Percentiles rank a stretch among this genome's conserved stretches.
Evolutionary conservation across 1,140 invertebrate genomes (phyloP).

Genomic region (Oryctes rhinoceros): DNA sequence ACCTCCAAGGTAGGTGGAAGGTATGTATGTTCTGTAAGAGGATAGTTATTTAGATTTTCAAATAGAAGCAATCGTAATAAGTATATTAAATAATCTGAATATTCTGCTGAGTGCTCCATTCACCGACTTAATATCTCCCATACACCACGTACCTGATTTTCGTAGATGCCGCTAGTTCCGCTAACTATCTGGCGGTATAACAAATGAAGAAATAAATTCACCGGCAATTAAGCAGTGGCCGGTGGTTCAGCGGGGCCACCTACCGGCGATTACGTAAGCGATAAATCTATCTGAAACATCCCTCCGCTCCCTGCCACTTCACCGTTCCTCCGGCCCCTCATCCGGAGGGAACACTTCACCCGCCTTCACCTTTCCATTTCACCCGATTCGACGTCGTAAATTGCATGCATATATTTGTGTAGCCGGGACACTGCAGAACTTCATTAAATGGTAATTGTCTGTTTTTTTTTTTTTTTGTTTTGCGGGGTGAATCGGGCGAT

Average conservation of each 20-base stretch:
- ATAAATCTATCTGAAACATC: constrained; percentile 15
- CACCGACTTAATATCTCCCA: background rate
- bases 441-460: constrained; percentile 24
- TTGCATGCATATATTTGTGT: constrained; percentile 32
- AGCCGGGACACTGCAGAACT: constrained; percentile 16
- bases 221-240: constrained; percentile 23
- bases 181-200: constrained; percentile 15
- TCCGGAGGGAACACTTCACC: background rate
- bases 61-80: too few relatives aligned
- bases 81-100: too few relatives aligned
- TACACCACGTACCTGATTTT: background rate
- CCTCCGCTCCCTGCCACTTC: background rate
- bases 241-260: constrained; percentile 1
- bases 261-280: constrained; percentile 20
- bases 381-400: constrained; percentile 6
- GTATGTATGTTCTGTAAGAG: too few relatives aligned
- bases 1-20: too few relatives aligned
- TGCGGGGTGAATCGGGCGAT: background rate
- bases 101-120: too few relatives aligned
- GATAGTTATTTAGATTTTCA: too few relatives aligned
- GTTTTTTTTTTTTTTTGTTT: too few relatives aligned
- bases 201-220: constrained; percentile 35
- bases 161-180: background rate
- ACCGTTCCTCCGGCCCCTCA: background rate
- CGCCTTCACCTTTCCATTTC: background rate